phyloP scores from a whole-genome alignment of 2,888 invertebrate species.

The Ormyrus rosae region DNA sequence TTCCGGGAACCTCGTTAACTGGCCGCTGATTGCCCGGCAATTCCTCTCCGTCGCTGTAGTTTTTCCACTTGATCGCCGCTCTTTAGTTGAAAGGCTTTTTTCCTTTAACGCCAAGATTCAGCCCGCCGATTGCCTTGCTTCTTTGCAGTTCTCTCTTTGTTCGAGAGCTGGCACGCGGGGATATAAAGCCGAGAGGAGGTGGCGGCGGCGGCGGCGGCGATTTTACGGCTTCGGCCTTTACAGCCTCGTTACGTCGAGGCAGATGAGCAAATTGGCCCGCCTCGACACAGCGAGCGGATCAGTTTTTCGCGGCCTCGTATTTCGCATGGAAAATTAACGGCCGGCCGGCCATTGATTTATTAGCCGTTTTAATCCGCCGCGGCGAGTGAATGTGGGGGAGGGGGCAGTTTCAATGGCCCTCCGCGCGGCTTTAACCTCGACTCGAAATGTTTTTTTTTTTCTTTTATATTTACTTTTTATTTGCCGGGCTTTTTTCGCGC shows the following conservation, averaged over 20 bases:
- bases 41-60: too few species aligned
- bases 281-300: not conserved
- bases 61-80: too few species aligned
- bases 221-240: not conserved
- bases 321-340: too few species aligned
- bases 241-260: conserved; percentile 15
- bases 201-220: not conserved
- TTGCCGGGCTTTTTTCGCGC: not conserved
- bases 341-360: too few species aligned
- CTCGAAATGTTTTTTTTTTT: not conserved
- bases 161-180: not conserved
- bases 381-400: too few species aligned
- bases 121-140: not conserved
- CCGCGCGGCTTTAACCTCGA: conserved; percentile 1
- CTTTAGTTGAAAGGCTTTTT: too few species aligned
- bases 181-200: not conserved
- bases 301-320: too few species aligned
- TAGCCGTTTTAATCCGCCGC: too few species aligned
- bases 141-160: not conserved
- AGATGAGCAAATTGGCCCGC: not conserved
- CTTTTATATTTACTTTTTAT: not conserved
- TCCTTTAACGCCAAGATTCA: too few species aligned
- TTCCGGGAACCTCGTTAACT: too few species aligned
- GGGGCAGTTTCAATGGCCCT: not conserved
- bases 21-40: too few species aligned